These are phyloP conservation scores for Salvelinus alpinus DNA, from an alignment of 2,113 vertebrate genomes.

Conservation along the genomic window DNA sequence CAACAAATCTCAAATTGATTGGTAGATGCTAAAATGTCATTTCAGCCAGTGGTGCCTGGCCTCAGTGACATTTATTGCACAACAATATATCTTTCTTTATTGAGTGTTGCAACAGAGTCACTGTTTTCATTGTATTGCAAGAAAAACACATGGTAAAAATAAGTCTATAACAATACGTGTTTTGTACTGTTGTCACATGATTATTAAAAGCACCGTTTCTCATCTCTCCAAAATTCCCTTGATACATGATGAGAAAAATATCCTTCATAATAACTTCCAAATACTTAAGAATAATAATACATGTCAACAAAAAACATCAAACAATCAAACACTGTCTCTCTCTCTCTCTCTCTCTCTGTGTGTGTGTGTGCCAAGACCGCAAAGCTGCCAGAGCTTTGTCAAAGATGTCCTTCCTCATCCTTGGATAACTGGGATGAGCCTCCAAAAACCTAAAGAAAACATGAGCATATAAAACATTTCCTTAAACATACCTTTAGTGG, in stretches of 20 bases:
- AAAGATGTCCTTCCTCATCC: conserved; percentile 95
- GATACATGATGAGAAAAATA: not conserved
- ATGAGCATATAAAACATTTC: not conserved
- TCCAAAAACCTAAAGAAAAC: conserved; percentile 81
- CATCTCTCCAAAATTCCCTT: not conserved
- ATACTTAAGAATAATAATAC: not conserved
- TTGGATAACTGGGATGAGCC: conserved; percentile 90
- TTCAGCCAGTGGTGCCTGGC: too few relatives aligned
- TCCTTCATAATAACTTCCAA: not conserved
- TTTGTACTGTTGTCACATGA: not conserved
- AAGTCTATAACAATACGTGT: not conserved
- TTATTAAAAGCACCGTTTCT: not conserved
- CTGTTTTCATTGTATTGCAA: not conserved
- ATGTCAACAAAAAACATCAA: conserved; percentile 12
- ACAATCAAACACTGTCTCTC: conserved; percentile 9
- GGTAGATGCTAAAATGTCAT: not conserved
- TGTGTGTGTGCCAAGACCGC: conserved; percentile 68
- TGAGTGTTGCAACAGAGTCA: not conserved
- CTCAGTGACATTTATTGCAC: not conserved
- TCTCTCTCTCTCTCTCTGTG: too few relatives aligned
- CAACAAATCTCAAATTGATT: too few relatives aligned
- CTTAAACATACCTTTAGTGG: conserved; percentile 80
- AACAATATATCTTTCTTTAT: not conserved
- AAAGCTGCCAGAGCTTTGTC: conserved; percentile 91
- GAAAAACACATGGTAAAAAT: not conserved